Evolutionary conservation across 2,113 vertebrate species (phyloP).

Genomic region (Triplophysa siluroides): DNA sequence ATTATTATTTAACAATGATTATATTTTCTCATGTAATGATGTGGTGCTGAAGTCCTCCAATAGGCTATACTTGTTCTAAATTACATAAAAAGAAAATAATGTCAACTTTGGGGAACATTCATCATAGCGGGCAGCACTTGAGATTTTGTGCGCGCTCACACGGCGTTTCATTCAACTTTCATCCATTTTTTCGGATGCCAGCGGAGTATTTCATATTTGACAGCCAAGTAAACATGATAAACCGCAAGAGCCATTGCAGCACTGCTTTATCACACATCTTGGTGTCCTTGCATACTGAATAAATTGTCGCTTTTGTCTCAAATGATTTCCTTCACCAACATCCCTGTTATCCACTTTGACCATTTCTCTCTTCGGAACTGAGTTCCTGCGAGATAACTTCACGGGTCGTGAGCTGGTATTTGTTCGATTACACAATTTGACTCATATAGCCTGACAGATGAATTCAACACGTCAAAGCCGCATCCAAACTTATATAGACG

Average conservation of each 20-base stretch:
- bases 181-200: slow-evolving; percentile 13
- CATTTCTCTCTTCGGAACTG: too few species aligned
- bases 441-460: neutral
- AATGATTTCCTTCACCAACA: too few species aligned
- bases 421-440: neutral
- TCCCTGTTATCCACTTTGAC: too few species aligned
- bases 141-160: neutral
- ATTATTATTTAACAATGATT: neutral
- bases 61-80: neutral
- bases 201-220: slow-evolving; percentile 23
- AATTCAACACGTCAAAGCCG: neutral
- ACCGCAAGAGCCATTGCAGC: neutral
- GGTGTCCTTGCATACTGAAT: too few species aligned
- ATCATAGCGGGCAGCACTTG: neutral
- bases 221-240: slow-evolving; percentile 24
- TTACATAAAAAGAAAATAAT: neutral
- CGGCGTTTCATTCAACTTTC: slow-evolving; percentile 9
- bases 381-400: neutral
- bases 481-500: slow-evolving; percentile 2
- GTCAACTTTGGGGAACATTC: slow-evolving; percentile 12
- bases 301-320: too few species aligned
- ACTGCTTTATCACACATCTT: neutral
- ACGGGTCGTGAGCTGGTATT: neutral
- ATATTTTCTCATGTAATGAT: neutral
- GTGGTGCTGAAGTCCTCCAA: neutral